A percentile compares a stretch with the other conserved stretches of the same genome.
phyloP scores from a whole-genome alignment of 2,113 vertebrate species.

The Anolis carolinensis region DNA sequence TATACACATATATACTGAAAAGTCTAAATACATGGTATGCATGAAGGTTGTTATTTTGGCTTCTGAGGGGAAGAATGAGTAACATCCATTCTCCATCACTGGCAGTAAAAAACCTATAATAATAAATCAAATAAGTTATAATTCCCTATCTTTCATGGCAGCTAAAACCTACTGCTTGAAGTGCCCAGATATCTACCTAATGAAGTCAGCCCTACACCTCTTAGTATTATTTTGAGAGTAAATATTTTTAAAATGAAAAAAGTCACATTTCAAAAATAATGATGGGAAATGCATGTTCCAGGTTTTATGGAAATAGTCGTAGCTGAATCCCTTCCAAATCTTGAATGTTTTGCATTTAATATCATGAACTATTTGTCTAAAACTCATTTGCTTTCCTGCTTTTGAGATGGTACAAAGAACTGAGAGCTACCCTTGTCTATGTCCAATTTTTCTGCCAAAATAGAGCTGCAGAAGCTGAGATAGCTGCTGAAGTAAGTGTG shows the following conservation, averaged over 20 bases:
- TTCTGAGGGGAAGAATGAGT: no score
- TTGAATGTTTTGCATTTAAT: background rate
- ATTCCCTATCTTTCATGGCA: no score
- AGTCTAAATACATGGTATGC: no score
- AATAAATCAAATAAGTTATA: no score
- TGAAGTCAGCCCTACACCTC: background rate
- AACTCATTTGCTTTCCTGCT: background rate
- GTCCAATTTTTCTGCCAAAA: conserved; percentile 36
- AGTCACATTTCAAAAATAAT: background rate
- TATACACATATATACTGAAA: no score
- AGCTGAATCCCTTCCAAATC: background rate
- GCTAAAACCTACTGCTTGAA: no score
- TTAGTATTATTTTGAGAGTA: background rate
- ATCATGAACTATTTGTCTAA: background rate
- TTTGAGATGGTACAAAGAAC: background rate
- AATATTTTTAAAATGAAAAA: background rate
- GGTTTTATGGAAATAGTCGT: no score
- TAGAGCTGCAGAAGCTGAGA: conserved; percentile 44
- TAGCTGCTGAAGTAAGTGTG: conserved; percentile 24
- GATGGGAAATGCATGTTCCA: background rate
- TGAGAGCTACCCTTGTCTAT: no score
- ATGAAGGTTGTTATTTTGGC: no score
- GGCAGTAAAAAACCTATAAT: no score
- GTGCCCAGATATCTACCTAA: background rate
- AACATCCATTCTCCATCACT: no score